A percentile compares a stretch with the other conserved stretches of the same genome.
Evolutionary conservation across 2,888 invertebrate genomes (phyloP).

Genomic region (Lepetodrilus schrolli): DNA sequence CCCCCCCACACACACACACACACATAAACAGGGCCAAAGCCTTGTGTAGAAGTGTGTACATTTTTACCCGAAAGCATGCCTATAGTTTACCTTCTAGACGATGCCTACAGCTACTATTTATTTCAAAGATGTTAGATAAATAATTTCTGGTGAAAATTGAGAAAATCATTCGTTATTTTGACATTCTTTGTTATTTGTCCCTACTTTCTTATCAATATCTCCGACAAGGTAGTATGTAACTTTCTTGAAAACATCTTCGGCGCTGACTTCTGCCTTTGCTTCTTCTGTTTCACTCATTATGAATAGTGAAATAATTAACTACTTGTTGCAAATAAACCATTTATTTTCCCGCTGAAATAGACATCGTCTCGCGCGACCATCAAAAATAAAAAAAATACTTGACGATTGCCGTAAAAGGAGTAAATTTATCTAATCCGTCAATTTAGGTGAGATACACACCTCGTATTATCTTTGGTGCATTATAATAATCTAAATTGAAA

Average conservation of each 20-base stretch:
- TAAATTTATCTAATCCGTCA: neutral
- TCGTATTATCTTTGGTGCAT: neutral
- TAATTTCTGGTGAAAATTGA: no score
- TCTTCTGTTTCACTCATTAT: constrained; percentile 23
- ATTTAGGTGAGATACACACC: neutral
- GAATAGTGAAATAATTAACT: neutral
- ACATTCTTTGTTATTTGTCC: no score
- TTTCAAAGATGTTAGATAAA: no score
- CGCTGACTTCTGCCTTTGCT: neutral
- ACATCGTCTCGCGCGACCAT: constrained; percentile 21
- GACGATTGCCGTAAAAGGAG: neutral
- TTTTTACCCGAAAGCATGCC: no score
- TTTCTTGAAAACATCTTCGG: constrained; percentile 83
- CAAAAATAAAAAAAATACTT: no score
- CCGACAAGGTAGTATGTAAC: constrained; percentile 77
- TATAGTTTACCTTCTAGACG: no score
- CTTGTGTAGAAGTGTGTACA: no score
- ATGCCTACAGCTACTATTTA: no score
- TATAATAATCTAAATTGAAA: neutral
- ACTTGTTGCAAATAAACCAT: neutral
- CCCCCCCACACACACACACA: no score
- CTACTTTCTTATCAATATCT: constrained; percentile 83
- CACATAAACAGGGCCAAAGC: no score
- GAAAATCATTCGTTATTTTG: no score
- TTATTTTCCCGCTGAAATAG: constrained; percentile 30